Evolutionary conservation across 2,888 invertebrate species (phyloP).

Genomic region (Unio delphinus): DNA sequence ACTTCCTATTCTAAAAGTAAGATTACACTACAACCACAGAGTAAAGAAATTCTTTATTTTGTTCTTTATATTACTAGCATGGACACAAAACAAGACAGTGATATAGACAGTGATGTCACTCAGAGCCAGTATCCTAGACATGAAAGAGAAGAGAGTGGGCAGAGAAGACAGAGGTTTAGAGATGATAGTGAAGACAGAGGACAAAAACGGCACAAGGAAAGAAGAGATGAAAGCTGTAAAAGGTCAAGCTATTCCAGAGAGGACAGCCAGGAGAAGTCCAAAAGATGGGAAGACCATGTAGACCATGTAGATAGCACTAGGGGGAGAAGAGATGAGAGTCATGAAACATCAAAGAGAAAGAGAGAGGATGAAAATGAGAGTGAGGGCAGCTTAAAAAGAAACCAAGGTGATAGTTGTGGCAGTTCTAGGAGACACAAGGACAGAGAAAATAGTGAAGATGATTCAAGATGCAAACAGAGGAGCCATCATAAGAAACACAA

Average conservation of each 20-base stretch:
- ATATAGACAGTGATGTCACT: too few relatives aligned
- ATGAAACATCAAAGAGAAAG: neutral
- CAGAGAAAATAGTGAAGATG: slow-evolving; percentile 6
- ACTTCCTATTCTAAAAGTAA: too few relatives aligned
- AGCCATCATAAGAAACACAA: slow-evolving; percentile 3
- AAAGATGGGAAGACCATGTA: too few relatives aligned
- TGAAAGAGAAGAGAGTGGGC: slow-evolving; percentile 1
- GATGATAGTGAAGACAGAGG: neutral
- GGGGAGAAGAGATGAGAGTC: neutral
- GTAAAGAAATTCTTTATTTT: too few relatives aligned
- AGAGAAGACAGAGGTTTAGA: slow-evolving; percentile 2
- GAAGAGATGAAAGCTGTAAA: too few relatives aligned
- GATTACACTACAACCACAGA: too few relatives aligned
- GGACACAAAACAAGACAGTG: too few relatives aligned
- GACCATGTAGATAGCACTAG: neutral
- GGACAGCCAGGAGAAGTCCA: too few relatives aligned
- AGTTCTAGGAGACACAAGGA: slow-evolving; percentile 9
- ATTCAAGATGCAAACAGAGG: neutral
- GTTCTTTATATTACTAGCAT: too few relatives aligned
- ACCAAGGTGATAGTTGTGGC: slow-evolving; percentile 5
- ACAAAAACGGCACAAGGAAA: neutral
- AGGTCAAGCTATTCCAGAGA: too few relatives aligned
- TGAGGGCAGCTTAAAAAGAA: neutral
- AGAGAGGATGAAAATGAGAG: slow-evolving; percentile 9
- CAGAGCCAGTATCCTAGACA: neutral